Evolutionary conservation across 2,113 vertebrate species (phyloP).

Genomic region (Steatornis caripensis): DNA sequence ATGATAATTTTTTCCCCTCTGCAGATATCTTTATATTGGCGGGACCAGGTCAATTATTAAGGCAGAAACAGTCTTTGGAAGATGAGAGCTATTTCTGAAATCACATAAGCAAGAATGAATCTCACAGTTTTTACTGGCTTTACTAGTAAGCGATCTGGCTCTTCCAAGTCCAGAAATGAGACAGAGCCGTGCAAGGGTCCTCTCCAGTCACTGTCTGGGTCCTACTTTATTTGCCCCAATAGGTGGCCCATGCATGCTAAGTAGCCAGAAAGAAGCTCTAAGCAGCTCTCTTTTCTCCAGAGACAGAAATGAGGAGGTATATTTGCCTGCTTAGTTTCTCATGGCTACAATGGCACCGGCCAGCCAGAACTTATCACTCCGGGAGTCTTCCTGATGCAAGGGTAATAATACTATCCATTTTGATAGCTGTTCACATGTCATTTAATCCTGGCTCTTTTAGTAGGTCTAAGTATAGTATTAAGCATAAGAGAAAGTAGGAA

Average conservation of each 20-base stretch:
- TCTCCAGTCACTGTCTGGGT: not conserved
- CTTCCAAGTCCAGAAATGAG: not conserved
- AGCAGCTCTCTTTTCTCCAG: not conserved
- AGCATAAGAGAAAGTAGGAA: constrained; percentile 42
- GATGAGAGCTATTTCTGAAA: constrained; percentile 1
- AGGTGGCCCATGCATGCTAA: not conserved
- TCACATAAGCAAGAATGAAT: not conserved
- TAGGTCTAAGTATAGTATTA: constrained; percentile 56
- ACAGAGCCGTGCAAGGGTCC: not conserved
- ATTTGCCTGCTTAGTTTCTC: not conserved
- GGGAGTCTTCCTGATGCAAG: not conserved
- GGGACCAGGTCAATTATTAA: not conserved
- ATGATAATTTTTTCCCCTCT: not conserved
- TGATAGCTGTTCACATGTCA: constrained; percentile 43
- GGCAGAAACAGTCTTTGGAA: constrained; percentile 7
- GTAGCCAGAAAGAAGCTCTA: not conserved
- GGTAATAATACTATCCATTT: not conserved
- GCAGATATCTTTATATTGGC: not conserved
- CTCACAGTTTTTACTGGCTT: not conserved
- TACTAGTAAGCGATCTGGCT: not conserved
- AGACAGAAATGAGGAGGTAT: not conserved
- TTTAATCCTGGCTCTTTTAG: constrained; percentile 56
- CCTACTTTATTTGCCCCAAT: not conserved
- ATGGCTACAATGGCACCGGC: not conserved
- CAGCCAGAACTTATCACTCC: not conserved